Evolutionary conservation across 2,888 invertebrate species (phyloP), one percentile per base, ranked within the genome.

Genomic region (Drosophila mimica): DNA sequence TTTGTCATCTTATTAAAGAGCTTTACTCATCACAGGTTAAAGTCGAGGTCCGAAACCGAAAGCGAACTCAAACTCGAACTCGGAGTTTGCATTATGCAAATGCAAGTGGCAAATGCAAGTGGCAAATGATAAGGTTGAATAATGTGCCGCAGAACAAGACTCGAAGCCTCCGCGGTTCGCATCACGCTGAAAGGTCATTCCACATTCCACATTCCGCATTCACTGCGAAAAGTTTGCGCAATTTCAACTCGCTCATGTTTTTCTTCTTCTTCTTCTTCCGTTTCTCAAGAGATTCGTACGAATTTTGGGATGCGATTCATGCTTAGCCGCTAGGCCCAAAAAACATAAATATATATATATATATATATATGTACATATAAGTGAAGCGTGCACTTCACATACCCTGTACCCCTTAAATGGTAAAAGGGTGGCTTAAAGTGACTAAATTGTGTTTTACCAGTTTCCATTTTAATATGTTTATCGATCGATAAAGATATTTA

Each of bases 131-230:
- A 70, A 53, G 52, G 69, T 53, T 70, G 40, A 57, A 43, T 57
- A 57, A 57, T 57, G 57, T 57, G 57, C 31, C 52, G 17, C 40
- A 61, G 53, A 61, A 53, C 25, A 15, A 17, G 25, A 0, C 25
- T 25, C 17, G 36, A 38, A 28, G 25, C 15, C 46, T 15, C 20
- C 38, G 64, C 31, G 52, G 13, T 8, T 52, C 51, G 51, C 38
- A 25, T 15, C 38, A 17, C 46, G 58, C 38, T 33, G 11, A 67
- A 74, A 76, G 79, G 79, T 76, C 68, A 78, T 58, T 28, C 52
- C 73, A 51, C 66, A 78, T 58, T 28, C 52, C 73, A 51, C 66
- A 79, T 75, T 79, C 79, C 79, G 36, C 79, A 72, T 57, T 77
- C 54, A 57, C 64, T 60, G 43, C 51, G 48, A 64, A 57, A 51